Conservation (phyloP, 2,888 invertebrate species). For the Ernsta delagoae region DNA sequence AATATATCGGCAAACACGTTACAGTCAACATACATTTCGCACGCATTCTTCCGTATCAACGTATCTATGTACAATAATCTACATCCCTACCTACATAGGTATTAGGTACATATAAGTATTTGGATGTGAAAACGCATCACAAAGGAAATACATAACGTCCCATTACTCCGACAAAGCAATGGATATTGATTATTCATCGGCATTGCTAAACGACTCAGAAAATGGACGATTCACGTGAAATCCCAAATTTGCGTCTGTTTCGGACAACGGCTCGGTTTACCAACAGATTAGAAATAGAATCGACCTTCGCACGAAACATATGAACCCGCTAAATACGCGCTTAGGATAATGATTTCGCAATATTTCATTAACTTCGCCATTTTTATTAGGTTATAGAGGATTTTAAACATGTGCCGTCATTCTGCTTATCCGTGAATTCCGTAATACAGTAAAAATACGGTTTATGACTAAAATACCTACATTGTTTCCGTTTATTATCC, state of each 20-base stretch:
- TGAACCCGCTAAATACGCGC: slow-evolving; percentile 4
- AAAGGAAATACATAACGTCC: slow-evolving; percentile 34
- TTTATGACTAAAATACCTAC: too few species aligned
- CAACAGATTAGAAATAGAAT: slow-evolving; percentile 34
- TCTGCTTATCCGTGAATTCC: too few species aligned
- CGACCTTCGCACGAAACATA: slow-evolving; percentile 31
- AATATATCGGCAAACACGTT: slow-evolving; percentile 4
- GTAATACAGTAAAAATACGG: too few species aligned
- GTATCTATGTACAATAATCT: not conserved
- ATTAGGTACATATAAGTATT: not conserved
- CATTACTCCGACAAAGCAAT: slow-evolving; percentile 35
- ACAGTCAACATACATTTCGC: slow-evolving; percentile 11
- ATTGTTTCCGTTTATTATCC: too few species aligned
- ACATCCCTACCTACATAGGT: too few species aligned
- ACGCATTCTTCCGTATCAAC: slow-evolving; percentile 17
- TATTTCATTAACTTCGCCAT: not conserved
- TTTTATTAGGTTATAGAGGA: slow-evolving; percentile 7
- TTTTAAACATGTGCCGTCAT: slow-evolving; percentile 5
- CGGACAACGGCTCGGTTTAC: slow-evolving; percentile 45
- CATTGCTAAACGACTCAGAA: slow-evolving; percentile 66
- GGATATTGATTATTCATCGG: slow-evolving; percentile 58
- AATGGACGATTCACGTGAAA: slow-evolving; percentile 54
- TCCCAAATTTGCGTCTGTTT: slow-evolving; percentile 59
- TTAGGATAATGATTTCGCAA: slow-evolving; percentile 6
- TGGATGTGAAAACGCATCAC: slow-evolving; percentile 21